These are phyloP conservation scores for Melanostigma gelatinosum DNA, from an alignment of 2,113 vertebrate genomes.

Conservation along the genomic window DNA sequence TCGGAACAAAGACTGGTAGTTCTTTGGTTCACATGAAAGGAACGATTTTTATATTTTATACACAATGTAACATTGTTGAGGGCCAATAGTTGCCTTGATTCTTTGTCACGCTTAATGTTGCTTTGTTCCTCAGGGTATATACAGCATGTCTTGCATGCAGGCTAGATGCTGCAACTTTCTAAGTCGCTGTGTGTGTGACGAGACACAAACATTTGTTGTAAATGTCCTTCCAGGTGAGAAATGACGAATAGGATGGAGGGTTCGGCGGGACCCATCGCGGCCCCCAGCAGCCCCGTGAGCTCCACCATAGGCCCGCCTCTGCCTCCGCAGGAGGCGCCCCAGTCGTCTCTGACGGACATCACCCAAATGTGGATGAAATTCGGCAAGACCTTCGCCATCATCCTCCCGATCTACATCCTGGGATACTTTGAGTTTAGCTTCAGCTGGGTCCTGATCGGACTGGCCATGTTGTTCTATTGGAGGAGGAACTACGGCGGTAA, in stretches of 20 bases:
- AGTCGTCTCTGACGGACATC: slow-evolving; percentile 85
- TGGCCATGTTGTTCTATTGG: slow-evolving; percentile 88
- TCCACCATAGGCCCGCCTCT: background rate
- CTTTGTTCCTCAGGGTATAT: background rate
- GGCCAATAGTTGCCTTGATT: background rate
- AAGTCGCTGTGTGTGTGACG: background rate
- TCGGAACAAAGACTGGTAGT: background rate
- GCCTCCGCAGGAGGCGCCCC: slow-evolving; percentile 64
- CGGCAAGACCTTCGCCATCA: slow-evolving; percentile 89
- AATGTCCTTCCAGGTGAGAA: slow-evolving; percentile 47
- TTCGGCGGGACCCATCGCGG: slow-evolving; percentile 22
- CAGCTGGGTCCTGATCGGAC: slow-evolving; percentile 93
- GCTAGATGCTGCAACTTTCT: background rate
- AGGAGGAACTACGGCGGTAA: slow-evolving; percentile 82
- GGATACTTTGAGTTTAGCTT: slow-evolving; percentile 96
- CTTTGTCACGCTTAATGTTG: background rate
- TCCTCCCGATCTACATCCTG: slow-evolving; percentile 92
- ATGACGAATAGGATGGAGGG: slow-evolving; percentile 67
- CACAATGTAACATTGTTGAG: background rate
- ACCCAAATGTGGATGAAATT: slow-evolving; percentile 89
- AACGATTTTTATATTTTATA: background rate
- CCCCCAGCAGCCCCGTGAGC: slow-evolving; percentile 9
- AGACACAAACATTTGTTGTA: slow-evolving; percentile 1
- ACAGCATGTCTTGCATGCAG: background rate
- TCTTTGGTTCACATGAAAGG: background rate